Conservation (phyloP, 2,888 invertebrate genomes). For the Fissipunctia ypsillon region DNA sequence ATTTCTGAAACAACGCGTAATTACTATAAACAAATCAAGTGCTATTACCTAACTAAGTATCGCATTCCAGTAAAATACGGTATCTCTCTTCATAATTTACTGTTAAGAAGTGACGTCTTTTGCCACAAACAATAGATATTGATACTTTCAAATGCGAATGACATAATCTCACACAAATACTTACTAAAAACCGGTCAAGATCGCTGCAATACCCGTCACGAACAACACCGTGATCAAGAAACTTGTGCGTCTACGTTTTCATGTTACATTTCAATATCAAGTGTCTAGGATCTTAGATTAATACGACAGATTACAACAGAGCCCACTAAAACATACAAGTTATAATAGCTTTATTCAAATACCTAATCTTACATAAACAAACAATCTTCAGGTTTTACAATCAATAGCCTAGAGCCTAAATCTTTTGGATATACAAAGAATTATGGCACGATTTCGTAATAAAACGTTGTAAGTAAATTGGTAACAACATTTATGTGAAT, state of each 20-base stretch:
- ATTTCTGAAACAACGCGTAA: conserved; percentile 46
- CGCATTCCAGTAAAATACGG: conserved; percentile 9
- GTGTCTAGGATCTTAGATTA: conserved; percentile 27
- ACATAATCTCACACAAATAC: conserved; percentile 50
- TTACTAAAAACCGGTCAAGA: conserved; percentile 61
- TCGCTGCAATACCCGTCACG: conserved; percentile 24
- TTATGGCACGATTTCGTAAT: conserved; percentile 37
- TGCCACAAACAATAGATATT: conserved; percentile 9
- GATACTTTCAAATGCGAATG: conserved; percentile 58
- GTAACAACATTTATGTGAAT: conserved; percentile 52
- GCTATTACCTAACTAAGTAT: conserved; percentile 48
- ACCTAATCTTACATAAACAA: conserved; percentile 9
- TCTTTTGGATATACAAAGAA: background rate
- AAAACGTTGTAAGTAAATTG: conserved; percentile 42
- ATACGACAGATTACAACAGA: conserved; percentile 6
- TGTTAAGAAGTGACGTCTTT: conserved; percentile 25
- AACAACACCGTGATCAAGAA: conserved; percentile 42
- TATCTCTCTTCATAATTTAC: conserved; percentile 4
- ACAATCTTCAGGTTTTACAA: conserved; percentile 1
- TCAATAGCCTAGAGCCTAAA: conserved; percentile 11
- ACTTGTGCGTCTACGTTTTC: conserved; percentile 31
- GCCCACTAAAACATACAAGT: conserved; percentile 9
- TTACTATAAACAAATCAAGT: conserved; percentile 46
- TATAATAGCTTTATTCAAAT: conserved; percentile 11
- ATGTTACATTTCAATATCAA: conserved; percentile 37